These are phyloP conservation scores for Labeo calbasu DNA, from an alignment of 2,797 vertebrate species.

Conservation along the genomic window DNA sequence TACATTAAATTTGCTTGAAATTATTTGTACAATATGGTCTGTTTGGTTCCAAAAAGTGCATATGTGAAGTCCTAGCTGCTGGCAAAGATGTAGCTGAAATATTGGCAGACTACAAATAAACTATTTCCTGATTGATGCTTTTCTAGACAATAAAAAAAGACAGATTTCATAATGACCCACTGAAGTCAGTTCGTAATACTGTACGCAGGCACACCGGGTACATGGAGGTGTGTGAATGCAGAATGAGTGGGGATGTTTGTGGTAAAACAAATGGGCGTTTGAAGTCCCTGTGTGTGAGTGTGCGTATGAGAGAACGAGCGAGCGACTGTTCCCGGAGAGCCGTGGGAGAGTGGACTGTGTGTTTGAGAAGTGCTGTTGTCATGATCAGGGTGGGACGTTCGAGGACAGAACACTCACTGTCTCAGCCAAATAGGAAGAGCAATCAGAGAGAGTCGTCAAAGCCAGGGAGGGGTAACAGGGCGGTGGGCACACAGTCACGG, in stretches of 20 bases:
- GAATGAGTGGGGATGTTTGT: conserved; percentile 42
- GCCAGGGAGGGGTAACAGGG: conserved; percentile 51
- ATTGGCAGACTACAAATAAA: conserved; percentile 50
- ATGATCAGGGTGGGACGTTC: conserved; percentile 72
- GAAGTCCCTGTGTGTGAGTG: conserved; percentile 45
- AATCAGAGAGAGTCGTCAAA: conserved; percentile 69
- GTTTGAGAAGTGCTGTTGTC: conserved; percentile 63
- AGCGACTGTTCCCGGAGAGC: conserved; percentile 38
- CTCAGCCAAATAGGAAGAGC: conserved; percentile 78
- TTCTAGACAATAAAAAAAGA: conserved; percentile 19
- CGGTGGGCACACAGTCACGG: conserved; percentile 61
- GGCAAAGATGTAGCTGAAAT: conserved; percentile 48
- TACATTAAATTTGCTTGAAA: conserved; percentile 81
- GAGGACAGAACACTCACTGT: conserved; percentile 64
- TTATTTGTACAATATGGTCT: conserved; percentile 68
- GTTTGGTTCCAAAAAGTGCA: conserved; percentile 62
- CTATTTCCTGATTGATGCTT: conserved; percentile 41
- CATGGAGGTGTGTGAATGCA: conserved; percentile 32
- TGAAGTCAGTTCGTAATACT: conserved; percentile 39
- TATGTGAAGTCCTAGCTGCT: conserved; percentile 39
- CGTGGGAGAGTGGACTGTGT: conserved; percentile 50
- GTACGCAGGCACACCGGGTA: conserved; percentile 45
- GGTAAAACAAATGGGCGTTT: conserved; percentile 58
- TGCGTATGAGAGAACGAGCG: conserved; percentile 5
- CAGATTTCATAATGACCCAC: conserved; percentile 10